A percentile compares a stretch with the other conserved stretches of the same genome.
phyloP scores from a whole-genome alignment of 2,888 invertebrate genomes.

The Amphimallon solstitiale region DNA sequence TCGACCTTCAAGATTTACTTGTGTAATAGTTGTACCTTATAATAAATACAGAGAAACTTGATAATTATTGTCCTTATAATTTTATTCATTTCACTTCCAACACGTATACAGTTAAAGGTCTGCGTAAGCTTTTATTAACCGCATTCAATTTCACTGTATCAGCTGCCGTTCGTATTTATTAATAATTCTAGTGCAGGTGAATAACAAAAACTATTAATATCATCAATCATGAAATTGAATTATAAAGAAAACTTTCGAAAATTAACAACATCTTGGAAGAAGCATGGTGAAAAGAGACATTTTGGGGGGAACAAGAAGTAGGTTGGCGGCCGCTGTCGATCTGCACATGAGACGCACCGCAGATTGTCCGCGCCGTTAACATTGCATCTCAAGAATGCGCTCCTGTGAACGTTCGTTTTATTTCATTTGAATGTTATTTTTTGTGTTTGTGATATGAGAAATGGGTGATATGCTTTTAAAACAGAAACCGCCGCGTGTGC shows the following conservation, averaged over 20 bases:
- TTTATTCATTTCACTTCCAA: not conserved
- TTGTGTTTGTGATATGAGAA: conserved; percentile 26
- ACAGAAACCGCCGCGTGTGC: conserved; percentile 69
- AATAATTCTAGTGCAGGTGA: not conserved
- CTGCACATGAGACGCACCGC: conserved; percentile 29
- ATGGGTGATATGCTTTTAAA: conserved; percentile 73
- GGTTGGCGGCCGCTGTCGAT: conserved; percentile 42
- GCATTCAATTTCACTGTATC: not conserved
- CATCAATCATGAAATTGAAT: not conserved
- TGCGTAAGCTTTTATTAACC: not conserved
- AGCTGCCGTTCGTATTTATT: not conserved
- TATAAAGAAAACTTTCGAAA: conserved; percentile 39
- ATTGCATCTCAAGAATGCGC: conserved; percentile 22
- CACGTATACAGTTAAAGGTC: not conserved
- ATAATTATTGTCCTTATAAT: not conserved
- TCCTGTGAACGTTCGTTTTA: not conserved
- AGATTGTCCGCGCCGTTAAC: conserved; percentile 29
- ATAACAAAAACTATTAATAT: not conserved
- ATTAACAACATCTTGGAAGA: conserved; percentile 29
- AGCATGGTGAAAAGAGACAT: conserved; percentile 35
- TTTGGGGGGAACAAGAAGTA: conserved; percentile 44
- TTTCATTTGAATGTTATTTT: conserved; percentile 11
- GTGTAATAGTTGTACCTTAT: not conserved
- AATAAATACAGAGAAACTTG: not conserved
- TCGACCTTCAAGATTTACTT: not conserved